Evolutionary conservation across 2,797 vertebrate genomes (phyloP).

Genomic region (Cetoscarus ocellatus): DNA sequence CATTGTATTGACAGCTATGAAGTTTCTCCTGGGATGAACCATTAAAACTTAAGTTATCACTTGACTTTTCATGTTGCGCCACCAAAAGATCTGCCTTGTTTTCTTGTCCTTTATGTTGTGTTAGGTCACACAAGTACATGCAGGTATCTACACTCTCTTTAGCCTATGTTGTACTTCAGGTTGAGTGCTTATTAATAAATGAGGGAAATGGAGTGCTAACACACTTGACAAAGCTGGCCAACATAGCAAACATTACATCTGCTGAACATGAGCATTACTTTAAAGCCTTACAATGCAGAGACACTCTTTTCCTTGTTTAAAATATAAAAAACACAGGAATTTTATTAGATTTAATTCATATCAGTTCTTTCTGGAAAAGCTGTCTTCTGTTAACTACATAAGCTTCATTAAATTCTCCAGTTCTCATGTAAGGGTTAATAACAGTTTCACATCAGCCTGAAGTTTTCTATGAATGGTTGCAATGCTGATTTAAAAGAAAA

Average conservation of each 20-base stretch:
- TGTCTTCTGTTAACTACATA: not conserved
- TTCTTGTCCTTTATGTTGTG: not conserved
- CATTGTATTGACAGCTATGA: not conserved
- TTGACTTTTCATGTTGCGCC: not conserved
- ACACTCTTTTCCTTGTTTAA: not conserved
- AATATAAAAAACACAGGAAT: not conserved
- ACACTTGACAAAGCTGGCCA: not conserved
- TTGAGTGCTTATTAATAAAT: not conserved
- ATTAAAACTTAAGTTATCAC: too few species aligned
- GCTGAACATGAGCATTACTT: not conserved
- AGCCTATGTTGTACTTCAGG: not conserved
- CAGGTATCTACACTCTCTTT: not conserved
- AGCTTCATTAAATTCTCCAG: not conserved
- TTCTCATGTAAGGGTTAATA: not conserved
- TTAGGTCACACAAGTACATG: too few species aligned
- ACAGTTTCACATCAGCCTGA: not conserved
- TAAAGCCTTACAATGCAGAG: not conserved
- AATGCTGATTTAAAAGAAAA: conserved; percentile 13
- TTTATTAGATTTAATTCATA: too few species aligned
- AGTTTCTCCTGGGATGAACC: not conserved
- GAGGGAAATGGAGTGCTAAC: not conserved
- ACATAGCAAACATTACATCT: not conserved
- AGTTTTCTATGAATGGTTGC: conserved; percentile 2
- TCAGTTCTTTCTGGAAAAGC: not conserved
- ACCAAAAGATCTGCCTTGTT: not conserved